Percentiles rank a stretch among this genome's conserved stretches.
These are phyloP conservation scores for Ericerus pela DNA, from an alignment of 1,140 invertebrate species.

Conservation along the genomic window DNA sequence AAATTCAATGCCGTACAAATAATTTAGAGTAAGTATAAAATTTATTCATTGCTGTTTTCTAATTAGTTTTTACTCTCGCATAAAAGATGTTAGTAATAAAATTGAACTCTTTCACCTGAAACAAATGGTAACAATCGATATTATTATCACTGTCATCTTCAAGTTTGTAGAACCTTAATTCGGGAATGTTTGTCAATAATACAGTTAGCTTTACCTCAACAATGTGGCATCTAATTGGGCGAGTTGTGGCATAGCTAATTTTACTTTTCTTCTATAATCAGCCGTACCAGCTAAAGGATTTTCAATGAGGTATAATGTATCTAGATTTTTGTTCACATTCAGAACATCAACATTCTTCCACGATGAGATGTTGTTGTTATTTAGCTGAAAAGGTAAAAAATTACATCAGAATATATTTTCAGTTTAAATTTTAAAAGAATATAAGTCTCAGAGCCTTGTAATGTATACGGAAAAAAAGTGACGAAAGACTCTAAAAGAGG, in stretches of 20 bases:
- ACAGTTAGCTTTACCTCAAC: constrained; percentile 45
- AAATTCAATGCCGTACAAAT: no score
- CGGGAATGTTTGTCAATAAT: no score
- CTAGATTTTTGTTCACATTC: constrained; percentile 52
- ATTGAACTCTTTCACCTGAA: no score
- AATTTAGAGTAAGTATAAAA: no score
- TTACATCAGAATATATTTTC: constrained; percentile 1
- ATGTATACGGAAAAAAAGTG: not conserved
- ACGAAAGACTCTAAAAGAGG: constrained; percentile 14
- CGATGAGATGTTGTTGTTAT: constrained; percentile 75
- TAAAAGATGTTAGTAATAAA: no score
- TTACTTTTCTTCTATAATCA: constrained; percentile 83
- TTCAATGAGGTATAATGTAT: constrained; percentile 83
- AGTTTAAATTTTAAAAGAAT: not conserved
- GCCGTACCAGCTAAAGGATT: constrained; percentile 77
- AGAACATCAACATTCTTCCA: constrained; percentile 75
- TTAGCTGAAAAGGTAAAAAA: constrained; percentile 50
- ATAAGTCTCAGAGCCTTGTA: not conserved
- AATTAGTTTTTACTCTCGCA: no score
- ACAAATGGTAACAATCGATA: no score
- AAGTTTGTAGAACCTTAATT: no score
- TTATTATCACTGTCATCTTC: no score
- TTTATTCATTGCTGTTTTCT: no score
- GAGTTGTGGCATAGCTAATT: constrained; percentile 68
- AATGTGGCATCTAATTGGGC: constrained; percentile 90